Base-by-base conservation (phyloP, 2,888 invertebrate species). In the Myopa tessellatipennis region DNA sequence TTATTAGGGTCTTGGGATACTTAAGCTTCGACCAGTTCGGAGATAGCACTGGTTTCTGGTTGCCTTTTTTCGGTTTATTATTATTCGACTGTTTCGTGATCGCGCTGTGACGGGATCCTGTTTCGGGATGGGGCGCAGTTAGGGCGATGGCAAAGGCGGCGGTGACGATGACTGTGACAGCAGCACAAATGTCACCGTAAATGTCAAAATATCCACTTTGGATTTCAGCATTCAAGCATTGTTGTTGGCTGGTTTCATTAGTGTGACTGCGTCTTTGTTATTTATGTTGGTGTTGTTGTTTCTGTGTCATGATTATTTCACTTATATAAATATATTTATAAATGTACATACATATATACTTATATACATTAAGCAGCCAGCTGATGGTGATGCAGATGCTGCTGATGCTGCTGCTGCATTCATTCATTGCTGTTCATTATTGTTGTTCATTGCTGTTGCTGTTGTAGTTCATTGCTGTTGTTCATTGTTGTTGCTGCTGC, bases 131-230 rank as follows among this genome's bases (percentile, higher is more conserved):
- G n/a, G 61, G 5, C 4, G 18, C 61, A 1, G 26, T 61, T 10
- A 26, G 18, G 61, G 61, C 61, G 26, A 5, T 8, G 45, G 45
- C 45, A 55, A 5, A 50, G 61, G 34, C 61, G 61, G 61, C 8
- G 50, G 8, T 50, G 50, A 65, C 63, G 36, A 8, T 26, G 16
- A 34, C 34, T 16, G 38, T 40, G 61, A 61, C 61, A 50, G 63
- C 61, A 55, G 45, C 73, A 40, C 14, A 45, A 73, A 73, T 73
- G 73, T 73, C 73, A 73, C 36, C 73, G 10, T 38, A 74, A 74
- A 74, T 74, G 74, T 74, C 74, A 74, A 74, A 67, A 68, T 50
- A 40, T 18, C 34, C 14, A 26, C 58, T 18, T 61, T n/a, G 45
- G 38, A 61, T 55, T 74, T 68, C 67, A 52, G 18, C 40, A 55